phyloP scores from a whole-genome alignment of 1,140 invertebrate species.

The Batillaria attramentaria region DNA sequence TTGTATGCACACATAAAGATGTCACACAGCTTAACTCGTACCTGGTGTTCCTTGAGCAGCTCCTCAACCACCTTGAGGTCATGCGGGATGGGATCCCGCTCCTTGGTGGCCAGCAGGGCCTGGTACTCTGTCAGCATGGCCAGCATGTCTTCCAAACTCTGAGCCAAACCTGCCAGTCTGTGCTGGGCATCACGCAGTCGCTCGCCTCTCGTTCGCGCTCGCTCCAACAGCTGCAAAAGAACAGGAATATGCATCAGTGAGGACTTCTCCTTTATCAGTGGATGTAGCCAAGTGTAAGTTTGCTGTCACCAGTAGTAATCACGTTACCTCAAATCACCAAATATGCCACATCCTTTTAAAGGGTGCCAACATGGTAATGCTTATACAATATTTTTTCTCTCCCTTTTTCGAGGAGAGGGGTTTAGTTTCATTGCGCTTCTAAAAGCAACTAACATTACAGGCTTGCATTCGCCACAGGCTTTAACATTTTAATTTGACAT shows the following conservation, averaged over 20 bases:
- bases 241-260: not conserved
- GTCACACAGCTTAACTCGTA: conserved; percentile 52
- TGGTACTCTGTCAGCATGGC: conserved; percentile 92
- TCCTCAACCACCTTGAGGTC: conserved; percentile 68
- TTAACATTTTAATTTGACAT: too few relatives aligned
- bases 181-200: conserved; percentile 85
- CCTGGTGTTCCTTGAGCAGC: conserved; percentile 68
- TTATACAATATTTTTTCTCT: too few relatives aligned
- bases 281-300: too few relatives aligned
- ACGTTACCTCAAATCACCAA: too few relatives aligned
- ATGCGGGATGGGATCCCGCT: conserved; percentile 89
- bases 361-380: too few relatives aligned
- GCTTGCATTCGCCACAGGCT: too few relatives aligned
- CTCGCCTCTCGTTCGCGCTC: conserved; percentile 81
- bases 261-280: not conserved
- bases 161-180: conserved; percentile 74
- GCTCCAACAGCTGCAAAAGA: conserved; percentile 56
- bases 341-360: too few relatives aligned
- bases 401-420: too few relatives aligned
- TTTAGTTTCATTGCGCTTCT: too few relatives aligned
- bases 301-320: too few relatives aligned
- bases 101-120: conserved; percentile 86
- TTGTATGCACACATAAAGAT: too few relatives aligned
- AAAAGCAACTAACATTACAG: too few relatives aligned
- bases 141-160: conserved; percentile 91